phyloP scores from a whole-genome alignment of 1,140 invertebrate genomes.

The Monomorium pharaonis region DNA sequence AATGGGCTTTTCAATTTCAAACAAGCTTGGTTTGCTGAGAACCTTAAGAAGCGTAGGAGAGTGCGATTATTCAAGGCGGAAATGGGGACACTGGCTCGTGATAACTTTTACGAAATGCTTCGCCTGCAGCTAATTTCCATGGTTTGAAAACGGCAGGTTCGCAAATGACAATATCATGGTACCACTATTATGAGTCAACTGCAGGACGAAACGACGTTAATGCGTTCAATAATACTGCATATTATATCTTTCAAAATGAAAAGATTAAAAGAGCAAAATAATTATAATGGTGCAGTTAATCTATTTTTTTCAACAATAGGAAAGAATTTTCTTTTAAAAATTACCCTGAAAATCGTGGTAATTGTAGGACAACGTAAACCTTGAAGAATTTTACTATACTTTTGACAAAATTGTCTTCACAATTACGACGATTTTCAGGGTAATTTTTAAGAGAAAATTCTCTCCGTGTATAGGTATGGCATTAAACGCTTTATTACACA shows the following conservation, averaged over 20 bases:
- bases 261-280: not conserved
- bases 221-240: slow-evolving; percentile 26
- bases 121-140: slow-evolving; percentile 47
- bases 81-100: slow-evolving; percentile 49
- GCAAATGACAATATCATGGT: slow-evolving; percentile 27
- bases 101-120: slow-evolving; percentile 49
- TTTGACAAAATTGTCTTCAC: too few species aligned
- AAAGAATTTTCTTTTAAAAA: too few species aligned
- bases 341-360: too few species aligned
- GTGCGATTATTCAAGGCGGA: slow-evolving; percentile 53
- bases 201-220: slow-evolving; percentile 29
- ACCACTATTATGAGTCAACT: slow-evolving; percentile 45
- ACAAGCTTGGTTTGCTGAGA: slow-evolving; percentile 27
- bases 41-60: slow-evolving; percentile 13
- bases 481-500: too few species aligned
- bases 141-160: slow-evolving; percentile 30
- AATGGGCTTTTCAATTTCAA: slow-evolving; percentile 47
- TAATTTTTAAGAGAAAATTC: too few species aligned
- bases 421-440: too few species aligned
- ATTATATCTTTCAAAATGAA: slow-evolving; percentile 5
- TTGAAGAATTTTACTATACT: too few species aligned
- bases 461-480: too few species aligned
- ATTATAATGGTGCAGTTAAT: not conserved
- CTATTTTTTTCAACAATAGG: not conserved
- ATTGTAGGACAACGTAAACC: too few species aligned